These are phyloP conservation scores for Aphelinus atriplicis DNA, from an alignment of 1,140 invertebrate genomes.

Conservation along the genomic window DNA sequence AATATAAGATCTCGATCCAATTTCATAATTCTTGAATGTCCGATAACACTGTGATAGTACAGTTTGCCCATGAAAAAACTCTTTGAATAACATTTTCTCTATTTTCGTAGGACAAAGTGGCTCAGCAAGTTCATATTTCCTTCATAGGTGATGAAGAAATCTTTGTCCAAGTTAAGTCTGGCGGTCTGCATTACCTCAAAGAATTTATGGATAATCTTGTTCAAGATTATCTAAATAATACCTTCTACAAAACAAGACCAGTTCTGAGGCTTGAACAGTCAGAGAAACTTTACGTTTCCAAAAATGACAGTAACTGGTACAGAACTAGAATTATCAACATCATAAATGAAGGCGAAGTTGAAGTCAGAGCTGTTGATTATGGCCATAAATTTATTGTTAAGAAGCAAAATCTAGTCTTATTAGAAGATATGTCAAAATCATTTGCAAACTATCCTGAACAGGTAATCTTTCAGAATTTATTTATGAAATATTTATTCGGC, in stretches of 20 bases:
- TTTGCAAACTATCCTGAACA: conserved; percentile 44
- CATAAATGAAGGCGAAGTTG: conserved; percentile 44
- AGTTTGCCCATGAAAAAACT: conserved; percentile 19
- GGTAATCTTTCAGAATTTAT: conserved; percentile 23
- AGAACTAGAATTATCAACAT: conserved; percentile 53
- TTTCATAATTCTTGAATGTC: neutral
- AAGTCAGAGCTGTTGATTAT: conserved; percentile 62
- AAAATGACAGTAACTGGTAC: conserved; percentile 53
- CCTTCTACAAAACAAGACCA: conserved; percentile 2
- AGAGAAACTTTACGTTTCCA: conserved; percentile 58
- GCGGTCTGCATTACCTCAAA: conserved; percentile 54
- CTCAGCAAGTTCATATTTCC: conserved; percentile 61
- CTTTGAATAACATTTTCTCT: neutral
- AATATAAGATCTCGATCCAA: no score
- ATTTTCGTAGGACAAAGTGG: conserved; percentile 48
- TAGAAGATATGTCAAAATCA: conserved; percentile 55
- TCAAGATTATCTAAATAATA: conserved; percentile 43
- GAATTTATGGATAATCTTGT: conserved; percentile 51
- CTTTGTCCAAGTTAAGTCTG: conserved; percentile 62
- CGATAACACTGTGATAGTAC: neutral
- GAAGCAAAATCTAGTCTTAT: conserved; percentile 50
- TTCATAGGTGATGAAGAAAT: conserved; percentile 60
- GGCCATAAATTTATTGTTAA: conserved; percentile 58
- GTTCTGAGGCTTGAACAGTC: conserved; percentile 32
- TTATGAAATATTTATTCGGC: no score